Base-by-base conservation (phyloP, 2,113 vertebrate genomes). In the Cyphomyrus plagiostoma region DNA sequence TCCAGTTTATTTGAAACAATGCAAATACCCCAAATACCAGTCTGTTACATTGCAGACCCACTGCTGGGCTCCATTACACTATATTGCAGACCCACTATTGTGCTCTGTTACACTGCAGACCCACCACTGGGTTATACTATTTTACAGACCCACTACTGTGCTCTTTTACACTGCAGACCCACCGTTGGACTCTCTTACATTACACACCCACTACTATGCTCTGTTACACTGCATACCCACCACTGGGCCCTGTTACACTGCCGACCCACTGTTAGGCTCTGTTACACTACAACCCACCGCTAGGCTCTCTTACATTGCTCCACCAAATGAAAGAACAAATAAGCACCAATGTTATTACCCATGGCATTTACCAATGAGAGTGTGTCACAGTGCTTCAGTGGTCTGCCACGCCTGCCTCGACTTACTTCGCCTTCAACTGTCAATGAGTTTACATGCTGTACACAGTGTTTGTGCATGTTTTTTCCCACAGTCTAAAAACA, bases 111-210 rank as follows among this genome's bases (percentile, higher is more conserved):
- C 21, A 58, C 6, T 23, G 56, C 52, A 53, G 1, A 56, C 17
- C 52, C 4, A 53, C 17, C 1, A 0, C 0, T 56, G 4, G 19
- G 0, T 19, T 21, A 2, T 21, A 0, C 6, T 56, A 21, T 19
- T 21, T 6, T 56, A 19, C 21, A 70, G 2, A 70, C 26, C 26
- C 30, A 30, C 11, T 1, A 15, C 11, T 46, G 45, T 45, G 45
- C 45, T 23, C 23, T n/a, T 10, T 19, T 53, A 53, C 15, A 53
- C 50, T 53, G 15, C 50, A 53, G 3, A 53, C 17, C 52, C 17
- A 53, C 17, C 1, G 0, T 0, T 56, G 4, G 4, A 0, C 52
- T 21, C 17, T 21, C 0, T 21, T 56, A 21, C 52, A 56, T 1
- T 56, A 19, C 21, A 70, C 0, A 70, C 26, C 26, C 30, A 30